A percentile compares a stretch with the other conserved stretches of the same genome.
Conservation (phyloP, 2,113 vertebrate species). For the Myiopsitta monachus region DNA sequence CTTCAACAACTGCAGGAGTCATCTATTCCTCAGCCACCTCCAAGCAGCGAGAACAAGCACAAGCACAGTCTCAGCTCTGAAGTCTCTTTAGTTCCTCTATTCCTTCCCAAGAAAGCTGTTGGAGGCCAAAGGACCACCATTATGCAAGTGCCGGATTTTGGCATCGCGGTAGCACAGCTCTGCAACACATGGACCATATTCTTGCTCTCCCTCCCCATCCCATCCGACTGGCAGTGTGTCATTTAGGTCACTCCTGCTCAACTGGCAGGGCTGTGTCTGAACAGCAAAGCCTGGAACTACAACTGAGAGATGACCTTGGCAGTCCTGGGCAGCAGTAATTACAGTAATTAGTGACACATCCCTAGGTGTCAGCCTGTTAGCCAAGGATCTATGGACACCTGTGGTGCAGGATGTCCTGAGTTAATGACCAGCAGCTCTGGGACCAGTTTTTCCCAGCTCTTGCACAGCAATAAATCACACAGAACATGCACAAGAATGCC, state of each 20-base stretch:
- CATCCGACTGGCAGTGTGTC: neutral
- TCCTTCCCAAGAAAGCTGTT: neutral
- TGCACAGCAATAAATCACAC: neutral
- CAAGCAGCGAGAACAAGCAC: neutral
- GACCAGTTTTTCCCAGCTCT: neutral
- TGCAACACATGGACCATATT: accelerated
- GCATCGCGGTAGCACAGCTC: accelerated
- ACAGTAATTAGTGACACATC: slow-evolving; percentile 59
- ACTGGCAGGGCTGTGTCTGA: slow-evolving; percentile 44
- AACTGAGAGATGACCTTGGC: slow-evolving; percentile 45
- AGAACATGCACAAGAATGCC: neutral
- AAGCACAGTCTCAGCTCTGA: neutral
- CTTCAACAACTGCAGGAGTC: accelerated
- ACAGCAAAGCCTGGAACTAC: slow-evolving; percentile 61
- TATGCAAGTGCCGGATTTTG: neutral
- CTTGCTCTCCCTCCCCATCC: neutral
- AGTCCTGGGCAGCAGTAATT: slow-evolving; percentile 52
- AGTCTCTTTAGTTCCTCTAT: neutral
- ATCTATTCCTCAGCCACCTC: neutral
- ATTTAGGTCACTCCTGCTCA: slow-evolving; percentile 47
- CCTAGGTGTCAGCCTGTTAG: slow-evolving; percentile 4
- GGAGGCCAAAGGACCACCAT: neutral
- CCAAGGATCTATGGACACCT: neutral
- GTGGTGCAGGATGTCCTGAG: neutral
- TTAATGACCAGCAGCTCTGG: neutral